Percentiles rank a stretch among this genome's conserved stretches.
These are phyloP conservation scores for Drosophila yakuba DNA, from an alignment of 1,140 invertebrate genomes.

Conservation along the genomic window DNA sequence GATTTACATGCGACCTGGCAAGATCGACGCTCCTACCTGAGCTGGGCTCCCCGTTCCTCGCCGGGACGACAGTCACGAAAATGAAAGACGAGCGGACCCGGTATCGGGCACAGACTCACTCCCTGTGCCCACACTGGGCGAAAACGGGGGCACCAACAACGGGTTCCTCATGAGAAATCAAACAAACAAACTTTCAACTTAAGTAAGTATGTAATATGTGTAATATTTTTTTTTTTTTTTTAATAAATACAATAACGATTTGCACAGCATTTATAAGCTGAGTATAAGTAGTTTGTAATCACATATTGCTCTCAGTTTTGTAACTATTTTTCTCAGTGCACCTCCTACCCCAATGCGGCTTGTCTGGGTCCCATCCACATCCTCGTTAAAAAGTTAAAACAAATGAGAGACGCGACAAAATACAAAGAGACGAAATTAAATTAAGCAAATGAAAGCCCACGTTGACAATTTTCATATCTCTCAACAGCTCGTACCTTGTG, in stretches of 20 bases:
- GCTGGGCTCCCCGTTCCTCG: constrained; percentile 40
- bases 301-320: too few species aligned
- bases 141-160: not conserved
- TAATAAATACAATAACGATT: too few species aligned
- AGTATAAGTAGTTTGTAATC: too few species aligned
- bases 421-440: constrained; percentile 75
- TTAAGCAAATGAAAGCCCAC: constrained; percentile 82
- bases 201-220: too few species aligned
- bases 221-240: too few species aligned
- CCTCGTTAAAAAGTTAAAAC: constrained; percentile 74
- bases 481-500: constrained; percentile 30
- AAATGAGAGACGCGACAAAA: constrained; percentile 77
- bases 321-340: constrained; percentile 2
- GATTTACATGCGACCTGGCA: constrained; percentile 68
- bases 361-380: constrained; percentile 50
- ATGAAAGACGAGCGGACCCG: constrained; percentile 71
- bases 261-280: too few species aligned
- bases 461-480: constrained; percentile 84
- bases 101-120: constrained; percentile 23
- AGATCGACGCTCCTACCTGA: constrained; percentile 56
- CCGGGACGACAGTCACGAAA: constrained; percentile 53
- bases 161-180: too few species aligned
- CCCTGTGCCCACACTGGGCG: not conserved
- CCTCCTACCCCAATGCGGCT: constrained; percentile 12
- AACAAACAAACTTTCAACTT: too few species aligned